Percentiles rank a stretch among this genome's conserved stretches.
Conservation (phyloP, 2,113 vertebrate species). For the Scortum barcoo region DNA sequence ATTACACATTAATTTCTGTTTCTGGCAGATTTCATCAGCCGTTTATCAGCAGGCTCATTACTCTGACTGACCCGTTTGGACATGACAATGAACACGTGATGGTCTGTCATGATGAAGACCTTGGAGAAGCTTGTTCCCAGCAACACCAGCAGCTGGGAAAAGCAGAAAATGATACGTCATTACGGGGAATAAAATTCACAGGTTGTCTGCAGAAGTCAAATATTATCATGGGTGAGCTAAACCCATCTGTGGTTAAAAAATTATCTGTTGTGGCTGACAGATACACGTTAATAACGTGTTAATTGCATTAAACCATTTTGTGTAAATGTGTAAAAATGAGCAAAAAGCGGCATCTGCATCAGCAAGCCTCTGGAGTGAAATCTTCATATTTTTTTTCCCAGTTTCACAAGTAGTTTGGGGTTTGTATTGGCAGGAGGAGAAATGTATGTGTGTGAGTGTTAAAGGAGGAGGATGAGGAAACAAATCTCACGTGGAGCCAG, state of each 20-base stretch:
- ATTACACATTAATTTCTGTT: no score
- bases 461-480: constrained; percentile 17
- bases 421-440: background rate
- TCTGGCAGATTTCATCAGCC: no score
- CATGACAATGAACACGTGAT: background rate
- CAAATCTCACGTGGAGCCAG: background rate
- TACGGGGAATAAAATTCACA: background rate
- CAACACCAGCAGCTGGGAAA: background rate
- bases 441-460: background rate
- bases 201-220: background rate
- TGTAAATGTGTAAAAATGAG: constrained; percentile 7
- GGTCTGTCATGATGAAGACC: background rate
- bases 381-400: background rate
- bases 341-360: background rate
- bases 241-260: background rate
- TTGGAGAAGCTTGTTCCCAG: background rate
- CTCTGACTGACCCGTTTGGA: no score
- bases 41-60: no score
- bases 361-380: constrained; percentile 4
- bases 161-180: background rate
- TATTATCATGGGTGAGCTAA: no score
- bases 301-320: background rate
- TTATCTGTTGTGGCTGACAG: background rate
- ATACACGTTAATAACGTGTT: background rate
- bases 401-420: background rate